Percentiles rank a stretch among this genome's conserved stretches.
Evolutionary conservation across 2,113 vertebrate species (phyloP).

Genomic region (Tychaedon coryphoeus): DNA sequence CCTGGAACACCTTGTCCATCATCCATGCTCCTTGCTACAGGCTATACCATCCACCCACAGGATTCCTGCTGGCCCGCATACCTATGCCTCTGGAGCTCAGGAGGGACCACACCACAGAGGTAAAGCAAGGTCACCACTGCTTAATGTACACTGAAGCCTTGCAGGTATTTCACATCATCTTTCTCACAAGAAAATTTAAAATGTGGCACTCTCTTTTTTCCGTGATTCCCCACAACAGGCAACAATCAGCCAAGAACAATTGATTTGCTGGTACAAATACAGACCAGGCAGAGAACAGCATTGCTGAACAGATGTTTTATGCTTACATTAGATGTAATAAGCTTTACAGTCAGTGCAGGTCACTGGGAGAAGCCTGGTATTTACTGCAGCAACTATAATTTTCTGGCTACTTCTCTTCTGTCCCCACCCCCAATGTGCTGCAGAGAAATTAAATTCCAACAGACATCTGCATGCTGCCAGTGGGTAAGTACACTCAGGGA

Average conservation of each 20-base stretch:
- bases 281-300: background rate
- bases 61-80: background rate
- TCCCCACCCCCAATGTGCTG: background rate
- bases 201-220: background rate
- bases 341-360: conserved; percentile 15
- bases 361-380: conserved; percentile 19
- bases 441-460: conserved; percentile 52
- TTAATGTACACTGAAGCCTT: background rate
- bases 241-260: background rate
- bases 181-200: background rate
- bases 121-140: background rate
- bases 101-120: background rate
- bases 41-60: background rate
- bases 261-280: background rate
- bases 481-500: background rate
- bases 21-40: background rate
- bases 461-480: conserved; percentile 37
- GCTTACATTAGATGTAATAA: background rate
- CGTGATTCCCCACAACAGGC: background rate
- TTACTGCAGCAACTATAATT: conserved; percentile 46
- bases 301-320: background rate
- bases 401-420: conserved; percentile 36
- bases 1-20: background rate
- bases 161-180: background rate
- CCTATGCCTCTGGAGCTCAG: background rate